These are phyloP conservation scores for Plecturocebus donacophilus DNA, from an alignment of 2,113 vertebrate species.

Conservation along the genomic window DNA sequence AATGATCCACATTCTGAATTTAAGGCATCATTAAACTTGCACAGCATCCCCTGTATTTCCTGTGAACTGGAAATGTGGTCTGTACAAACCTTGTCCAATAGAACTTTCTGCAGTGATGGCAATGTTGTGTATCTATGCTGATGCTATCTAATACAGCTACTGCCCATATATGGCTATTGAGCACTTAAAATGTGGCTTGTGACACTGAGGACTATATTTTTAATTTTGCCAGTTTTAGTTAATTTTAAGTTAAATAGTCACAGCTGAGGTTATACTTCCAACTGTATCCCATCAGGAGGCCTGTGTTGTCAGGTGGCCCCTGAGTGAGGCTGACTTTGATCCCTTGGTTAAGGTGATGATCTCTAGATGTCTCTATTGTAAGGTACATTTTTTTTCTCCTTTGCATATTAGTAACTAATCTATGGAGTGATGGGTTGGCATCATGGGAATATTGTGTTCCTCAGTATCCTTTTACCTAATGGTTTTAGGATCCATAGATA, in stretches of 20 bases:
- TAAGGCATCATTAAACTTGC: background rate
- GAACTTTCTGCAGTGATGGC: background rate
- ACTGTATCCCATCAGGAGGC: background rate
- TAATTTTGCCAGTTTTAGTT: background rate
- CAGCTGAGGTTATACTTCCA: background rate
- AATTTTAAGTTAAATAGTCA: background rate
- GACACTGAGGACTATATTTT: background rate
- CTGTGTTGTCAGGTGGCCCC: background rate
- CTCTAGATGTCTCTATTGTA: background rate
- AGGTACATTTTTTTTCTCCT: background rate
- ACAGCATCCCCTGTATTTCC: background rate
- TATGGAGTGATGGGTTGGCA: background rate
- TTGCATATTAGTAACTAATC: background rate
- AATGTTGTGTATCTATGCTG: background rate
- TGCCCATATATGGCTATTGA: background rate
- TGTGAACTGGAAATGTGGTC: background rate
- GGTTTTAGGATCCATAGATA: background rate
- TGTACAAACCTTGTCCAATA: background rate
- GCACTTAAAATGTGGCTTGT: background rate
- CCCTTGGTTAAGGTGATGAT: background rate
- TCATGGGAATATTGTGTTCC: background rate
- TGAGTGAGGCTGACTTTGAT: background rate
- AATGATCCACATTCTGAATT: constrained; percentile 26
- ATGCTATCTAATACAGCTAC: background rate
- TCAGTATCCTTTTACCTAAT: background rate